phyloP scores from a whole-genome alignment of 1,140 invertebrate genomes.

The Dinoponera quadriceps region DNA sequence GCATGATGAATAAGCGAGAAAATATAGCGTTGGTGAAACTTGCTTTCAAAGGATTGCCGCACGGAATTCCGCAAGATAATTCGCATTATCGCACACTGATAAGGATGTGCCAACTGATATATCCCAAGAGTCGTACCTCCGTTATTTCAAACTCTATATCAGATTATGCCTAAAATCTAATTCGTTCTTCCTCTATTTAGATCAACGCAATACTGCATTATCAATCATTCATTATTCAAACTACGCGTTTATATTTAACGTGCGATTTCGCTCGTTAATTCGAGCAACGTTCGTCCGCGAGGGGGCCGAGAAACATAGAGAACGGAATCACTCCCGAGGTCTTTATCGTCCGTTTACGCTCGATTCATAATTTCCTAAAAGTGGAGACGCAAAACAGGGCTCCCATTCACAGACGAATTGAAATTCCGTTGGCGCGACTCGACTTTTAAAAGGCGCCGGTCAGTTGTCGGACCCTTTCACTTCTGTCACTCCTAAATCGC shows the following conservation, averaged over 20 bases:
- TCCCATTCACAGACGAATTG: conserved; percentile 76
- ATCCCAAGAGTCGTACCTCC: background rate
- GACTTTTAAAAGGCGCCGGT: conserved; percentile 50
- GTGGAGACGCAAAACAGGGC: conserved; percentile 72
- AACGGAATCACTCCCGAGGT: background rate
- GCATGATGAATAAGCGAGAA: background rate
- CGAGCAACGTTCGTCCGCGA: background rate
- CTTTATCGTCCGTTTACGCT: conserved; percentile 36
- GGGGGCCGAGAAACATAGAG: background rate
- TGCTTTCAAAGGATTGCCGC: background rate
- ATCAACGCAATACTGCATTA: background rate
- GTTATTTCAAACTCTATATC: background rate
- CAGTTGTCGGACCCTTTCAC: conserved; percentile 40
- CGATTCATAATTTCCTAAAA: conserved; percentile 58
- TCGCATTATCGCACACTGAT: background rate
- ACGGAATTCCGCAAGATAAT: background rate
- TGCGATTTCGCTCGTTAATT: background rate
- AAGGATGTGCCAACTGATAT: background rate
- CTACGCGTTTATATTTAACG: no score
- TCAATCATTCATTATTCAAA: background rate
- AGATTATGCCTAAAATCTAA: background rate
- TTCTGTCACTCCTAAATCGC: background rate
- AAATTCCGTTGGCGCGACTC: conserved; percentile 63
- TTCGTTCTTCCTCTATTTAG: background rate
- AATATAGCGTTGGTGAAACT: background rate